Conservation (phyloP, 1,140 invertebrate genomes). For the Diachasma alloeum region DNA sequence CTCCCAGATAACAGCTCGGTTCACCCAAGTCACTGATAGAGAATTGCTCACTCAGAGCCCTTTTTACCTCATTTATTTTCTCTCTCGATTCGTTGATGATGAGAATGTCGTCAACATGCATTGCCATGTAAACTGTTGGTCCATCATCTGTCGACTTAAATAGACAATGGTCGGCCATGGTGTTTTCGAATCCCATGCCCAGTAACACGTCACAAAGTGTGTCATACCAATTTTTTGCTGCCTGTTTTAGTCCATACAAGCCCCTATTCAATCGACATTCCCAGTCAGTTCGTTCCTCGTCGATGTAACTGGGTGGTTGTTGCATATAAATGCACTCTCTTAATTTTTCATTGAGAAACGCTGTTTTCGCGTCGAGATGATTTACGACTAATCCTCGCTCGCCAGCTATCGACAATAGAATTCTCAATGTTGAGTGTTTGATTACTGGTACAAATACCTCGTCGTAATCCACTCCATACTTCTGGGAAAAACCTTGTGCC, state of each 20-base stretch:
- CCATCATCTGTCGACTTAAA: background rate
- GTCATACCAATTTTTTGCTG: constrained; percentile 38
- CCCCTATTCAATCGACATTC: background rate
- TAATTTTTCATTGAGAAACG: background rate
- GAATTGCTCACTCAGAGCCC: background rate
- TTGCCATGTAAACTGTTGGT: constrained; percentile 7
- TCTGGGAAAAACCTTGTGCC: too few species aligned
- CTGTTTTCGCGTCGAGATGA: background rate
- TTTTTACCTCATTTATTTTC: background rate
- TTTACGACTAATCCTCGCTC: too few species aligned
- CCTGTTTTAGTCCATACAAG: constrained; percentile 44
- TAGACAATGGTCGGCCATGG: background rate
- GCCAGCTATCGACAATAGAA: background rate
- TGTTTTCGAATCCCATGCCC: constrained; percentile 2
- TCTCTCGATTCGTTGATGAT: background rate
- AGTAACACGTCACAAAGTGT: constrained; percentile 40
- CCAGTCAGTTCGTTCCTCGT: background rate
- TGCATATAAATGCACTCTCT: background rate
- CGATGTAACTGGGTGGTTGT: background rate
- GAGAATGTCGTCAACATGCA: constrained; percentile 9
- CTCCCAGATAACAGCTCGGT: background rate
- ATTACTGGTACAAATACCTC: background rate
- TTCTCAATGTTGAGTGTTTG: background rate
- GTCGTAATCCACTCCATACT: background rate
- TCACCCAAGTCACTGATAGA: background rate